Conservation (phyloP, 2,888 invertebrate genomes). For the Boloria euphrosyne region DNA sequence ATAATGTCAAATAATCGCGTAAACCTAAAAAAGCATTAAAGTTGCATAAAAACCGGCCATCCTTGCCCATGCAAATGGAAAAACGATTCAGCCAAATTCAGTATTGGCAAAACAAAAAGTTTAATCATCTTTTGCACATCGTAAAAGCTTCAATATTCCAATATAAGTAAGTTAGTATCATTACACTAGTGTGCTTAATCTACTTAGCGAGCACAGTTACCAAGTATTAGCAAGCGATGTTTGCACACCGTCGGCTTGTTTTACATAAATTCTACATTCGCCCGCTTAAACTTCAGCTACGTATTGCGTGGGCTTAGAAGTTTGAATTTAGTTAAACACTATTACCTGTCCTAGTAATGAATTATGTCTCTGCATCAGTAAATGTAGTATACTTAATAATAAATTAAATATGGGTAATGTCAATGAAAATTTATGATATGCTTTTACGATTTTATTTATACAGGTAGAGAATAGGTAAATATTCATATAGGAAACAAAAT, state of each 20-base stretch:
- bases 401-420: neutral
- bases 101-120: neutral
- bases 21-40: no score
- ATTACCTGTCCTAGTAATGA: constrained; percentile 18
- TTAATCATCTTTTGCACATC: neutral
- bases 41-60: neutral
- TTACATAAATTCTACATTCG: constrained; percentile 76
- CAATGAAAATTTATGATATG: neutral
- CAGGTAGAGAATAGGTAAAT: no score
- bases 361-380: constrained; percentile 4
- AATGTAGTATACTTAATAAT: neutral
- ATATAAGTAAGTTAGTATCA: constrained; percentile 27
- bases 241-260: constrained; percentile 63
- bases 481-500: no score
- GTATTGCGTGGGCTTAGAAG: constrained; percentile 29
- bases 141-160: constrained; percentile 25
- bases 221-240: constrained; percentile 57
- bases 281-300: constrained; percentile 29
- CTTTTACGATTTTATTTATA: no score
- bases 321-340: constrained; percentile 20
- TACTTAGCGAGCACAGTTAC: constrained; percentile 64
- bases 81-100: neutral
- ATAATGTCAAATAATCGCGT: no score
- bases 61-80: neutral
- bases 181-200: constrained; percentile 55